These are phyloP conservation scores for Anorthoa munda DNA, from an alignment of 2,888 invertebrate species.

Conservation along the genomic window DNA sequence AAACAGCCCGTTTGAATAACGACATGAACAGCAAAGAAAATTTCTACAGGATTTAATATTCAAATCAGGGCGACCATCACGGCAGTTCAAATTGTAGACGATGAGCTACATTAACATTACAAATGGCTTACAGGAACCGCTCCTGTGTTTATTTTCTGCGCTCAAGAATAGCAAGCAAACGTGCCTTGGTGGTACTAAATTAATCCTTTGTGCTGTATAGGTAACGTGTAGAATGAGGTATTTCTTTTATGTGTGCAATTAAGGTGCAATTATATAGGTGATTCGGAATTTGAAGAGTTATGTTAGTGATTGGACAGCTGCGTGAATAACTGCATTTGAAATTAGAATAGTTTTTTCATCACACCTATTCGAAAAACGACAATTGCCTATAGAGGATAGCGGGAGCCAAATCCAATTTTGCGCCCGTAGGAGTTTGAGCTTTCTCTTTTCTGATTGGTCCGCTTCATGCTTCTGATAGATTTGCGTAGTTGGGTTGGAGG, in stretches of 20 bases:
- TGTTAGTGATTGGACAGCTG: slow-evolving; percentile 2
- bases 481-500: no score
- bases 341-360: no score
- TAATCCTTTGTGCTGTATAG: slow-evolving; percentile 39
- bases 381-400: no score
- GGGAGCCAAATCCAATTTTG: no score
- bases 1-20: slow-evolving; percentile 27
- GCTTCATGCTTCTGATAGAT: no score
- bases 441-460: no score
- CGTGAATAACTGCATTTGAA: background rate
- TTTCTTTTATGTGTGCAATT: slow-evolving; percentile 6
- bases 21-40: slow-evolving; percentile 49
- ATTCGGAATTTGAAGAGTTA: slow-evolving; percentile 10
- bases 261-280: background rate
- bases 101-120: slow-evolving; percentile 66
- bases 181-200: slow-evolving; percentile 39
- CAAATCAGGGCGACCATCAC: slow-evolving; percentile 61
- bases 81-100: slow-evolving; percentile 58
- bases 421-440: no score
- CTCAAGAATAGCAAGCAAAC: slow-evolving; percentile 53
- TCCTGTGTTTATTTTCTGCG: slow-evolving; percentile 60
- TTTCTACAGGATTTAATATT: slow-evolving; percentile 61
- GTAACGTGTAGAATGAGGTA: background rate
- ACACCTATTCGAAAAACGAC: no score
- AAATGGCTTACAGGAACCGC: slow-evolving; percentile 58